These are phyloP conservation scores for Neolamprologus modestus DNA, from an alignment of 2,113 vertebrate species.

Conservation along the genomic window DNA sequence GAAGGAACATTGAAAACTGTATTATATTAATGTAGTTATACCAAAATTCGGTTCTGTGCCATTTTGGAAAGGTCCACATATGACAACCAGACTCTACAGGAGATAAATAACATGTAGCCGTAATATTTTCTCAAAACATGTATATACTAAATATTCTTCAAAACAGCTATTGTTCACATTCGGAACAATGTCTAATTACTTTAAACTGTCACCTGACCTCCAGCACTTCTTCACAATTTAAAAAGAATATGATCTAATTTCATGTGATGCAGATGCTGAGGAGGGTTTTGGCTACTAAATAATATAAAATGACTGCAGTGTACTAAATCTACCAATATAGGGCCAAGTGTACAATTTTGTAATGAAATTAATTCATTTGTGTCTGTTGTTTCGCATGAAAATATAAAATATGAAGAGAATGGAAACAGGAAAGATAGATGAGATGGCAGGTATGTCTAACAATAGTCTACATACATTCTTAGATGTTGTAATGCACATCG, in stretches of 20 bases:
- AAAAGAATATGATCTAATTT: not conserved
- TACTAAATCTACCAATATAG: slow-evolving; percentile 11
- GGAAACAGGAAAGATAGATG: not conserved
- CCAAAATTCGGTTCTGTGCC: rapidly evolving
- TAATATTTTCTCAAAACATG: not conserved
- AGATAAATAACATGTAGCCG: not conserved
- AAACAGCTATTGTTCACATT: not conserved
- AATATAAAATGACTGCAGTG: slow-evolving; percentile 33
- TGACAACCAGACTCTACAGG: not conserved
- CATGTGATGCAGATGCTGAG: not conserved
- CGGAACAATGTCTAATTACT: not conserved
- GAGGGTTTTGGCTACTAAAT: slow-evolving; percentile 29
- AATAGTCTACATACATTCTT: not conserved
- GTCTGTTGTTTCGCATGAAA: not conserved
- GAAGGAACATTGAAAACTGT: not conserved
- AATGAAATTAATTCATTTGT: not conserved
- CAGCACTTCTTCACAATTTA: not conserved
- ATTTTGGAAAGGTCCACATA: not conserved
- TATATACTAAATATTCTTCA: not conserved
- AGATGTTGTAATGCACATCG: not conserved
- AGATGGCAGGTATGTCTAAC: not conserved
- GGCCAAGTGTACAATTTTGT: not conserved
- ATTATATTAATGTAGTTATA: not conserved
- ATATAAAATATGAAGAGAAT: not conserved
- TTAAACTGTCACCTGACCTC: not conserved